Percentiles rank a stretch among this genome's conserved stretches.
Evolutionary conservation across 2,888 invertebrate species (phyloP).

Genomic region (Carterocephalus palaemon): DNA sequence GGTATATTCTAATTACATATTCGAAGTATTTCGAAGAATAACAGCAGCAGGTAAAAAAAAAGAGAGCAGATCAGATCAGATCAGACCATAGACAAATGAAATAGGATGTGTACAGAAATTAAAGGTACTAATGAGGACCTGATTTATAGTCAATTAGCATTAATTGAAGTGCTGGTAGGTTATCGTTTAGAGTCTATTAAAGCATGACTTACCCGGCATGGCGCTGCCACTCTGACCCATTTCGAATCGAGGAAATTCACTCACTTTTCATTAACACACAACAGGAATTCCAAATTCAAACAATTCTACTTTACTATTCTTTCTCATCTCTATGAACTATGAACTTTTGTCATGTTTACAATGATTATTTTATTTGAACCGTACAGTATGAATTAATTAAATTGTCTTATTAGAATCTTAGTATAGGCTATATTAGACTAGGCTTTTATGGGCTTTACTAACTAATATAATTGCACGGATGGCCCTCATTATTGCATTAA

Average conservation of each 20-base stretch:
- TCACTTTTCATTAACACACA: constrained; percentile 30
- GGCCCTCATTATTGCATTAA: constrained; percentile 39
- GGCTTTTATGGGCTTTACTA: constrained; percentile 20
- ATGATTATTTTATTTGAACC: constrained; percentile 38
- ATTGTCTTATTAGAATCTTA: constrained; percentile 42
- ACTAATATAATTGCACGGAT: constrained; percentile 37
- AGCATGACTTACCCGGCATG: constrained; percentile 66
- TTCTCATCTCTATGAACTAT: constrained; percentile 48
- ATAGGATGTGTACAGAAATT: constrained; percentile 2
- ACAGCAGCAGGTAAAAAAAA: no score
- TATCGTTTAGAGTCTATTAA: constrained; percentile 22
- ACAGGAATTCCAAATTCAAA: constrained; percentile 31
- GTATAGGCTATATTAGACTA: constrained; percentile 28
- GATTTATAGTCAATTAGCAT: constrained; percentile 40
- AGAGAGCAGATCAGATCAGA: neutral
- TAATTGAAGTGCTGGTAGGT: constrained; percentile 31
- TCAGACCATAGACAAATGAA: neutral
- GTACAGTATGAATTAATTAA: constrained; percentile 22
- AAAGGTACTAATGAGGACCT: constrained; percentile 16
- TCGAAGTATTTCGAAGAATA: no score
- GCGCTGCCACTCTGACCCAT: constrained; percentile 71
- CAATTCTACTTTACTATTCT: constrained; percentile 15
- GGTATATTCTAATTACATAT: no score
- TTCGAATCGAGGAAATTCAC: constrained; percentile 30
- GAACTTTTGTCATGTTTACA: constrained; percentile 49